Evolutionary conservation across 2,888 invertebrate species (phyloP).

Genomic region (Strigamia transsilvanica): DNA sequence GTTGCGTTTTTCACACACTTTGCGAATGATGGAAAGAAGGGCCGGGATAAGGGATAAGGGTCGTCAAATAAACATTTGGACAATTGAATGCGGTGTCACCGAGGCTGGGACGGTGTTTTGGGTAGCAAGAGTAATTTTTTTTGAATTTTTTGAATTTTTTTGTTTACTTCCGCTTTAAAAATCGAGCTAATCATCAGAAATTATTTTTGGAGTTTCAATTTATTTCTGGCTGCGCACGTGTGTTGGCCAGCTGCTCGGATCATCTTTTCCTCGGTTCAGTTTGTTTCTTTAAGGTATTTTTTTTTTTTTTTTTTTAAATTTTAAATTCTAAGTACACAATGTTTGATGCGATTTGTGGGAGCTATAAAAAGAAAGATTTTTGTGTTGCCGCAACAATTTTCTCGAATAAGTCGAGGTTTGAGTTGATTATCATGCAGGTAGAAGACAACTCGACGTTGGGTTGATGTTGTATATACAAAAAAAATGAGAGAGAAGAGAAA

Average conservation of each 20-base stretch:
- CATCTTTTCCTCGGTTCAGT: background rate
- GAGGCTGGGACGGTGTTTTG: too few relatives aligned
- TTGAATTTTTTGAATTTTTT: background rate
- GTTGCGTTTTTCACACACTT: background rate
- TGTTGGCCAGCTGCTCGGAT: background rate
- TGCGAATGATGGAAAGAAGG: background rate
- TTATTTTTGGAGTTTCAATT: background rate
- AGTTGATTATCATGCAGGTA: constrained; percentile 10
- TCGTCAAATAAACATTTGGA: too few relatives aligned
- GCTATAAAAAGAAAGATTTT: constrained; percentile 6
- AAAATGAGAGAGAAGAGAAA: background rate
- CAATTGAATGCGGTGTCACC: background rate
- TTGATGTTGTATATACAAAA: too few relatives aligned
- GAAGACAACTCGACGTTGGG: background rate
- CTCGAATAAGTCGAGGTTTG: background rate
- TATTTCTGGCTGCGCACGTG: background rate
- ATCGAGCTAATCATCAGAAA: constrained; percentile 3
- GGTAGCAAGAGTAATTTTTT: background rate
- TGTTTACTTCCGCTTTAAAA: background rate
- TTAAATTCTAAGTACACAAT: background rate
- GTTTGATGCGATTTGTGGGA: background rate
- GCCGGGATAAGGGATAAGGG: background rate
- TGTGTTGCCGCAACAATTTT: background rate
- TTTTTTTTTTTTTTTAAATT: background rate
- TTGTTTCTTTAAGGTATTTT: background rate